phyloP scores from a whole-genome alignment of 2,888 invertebrate genomes.

The Megamerina dolium region DNA sequence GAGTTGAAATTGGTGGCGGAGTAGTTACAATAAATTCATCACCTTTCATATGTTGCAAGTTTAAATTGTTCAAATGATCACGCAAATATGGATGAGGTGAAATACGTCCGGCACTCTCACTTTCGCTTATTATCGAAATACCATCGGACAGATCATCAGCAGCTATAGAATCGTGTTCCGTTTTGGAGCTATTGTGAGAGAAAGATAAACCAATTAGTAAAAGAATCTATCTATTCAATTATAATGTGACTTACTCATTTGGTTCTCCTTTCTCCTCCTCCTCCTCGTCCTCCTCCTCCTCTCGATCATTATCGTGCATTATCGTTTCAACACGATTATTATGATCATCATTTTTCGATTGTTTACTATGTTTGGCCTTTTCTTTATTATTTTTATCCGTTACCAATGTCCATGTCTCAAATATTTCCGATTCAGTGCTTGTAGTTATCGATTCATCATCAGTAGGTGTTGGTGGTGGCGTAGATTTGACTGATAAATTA shows the following conservation, averaged over 20 bases:
- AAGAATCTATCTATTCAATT: neutral
- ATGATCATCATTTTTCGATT: neutral
- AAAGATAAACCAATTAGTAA: neutral
- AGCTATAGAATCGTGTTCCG: constrained; percentile 13
- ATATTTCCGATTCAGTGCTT: constrained; percentile 35
- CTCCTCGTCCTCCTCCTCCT: constrained; percentile 5
- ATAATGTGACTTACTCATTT: constrained; percentile 1
- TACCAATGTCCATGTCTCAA: constrained; percentile 43
- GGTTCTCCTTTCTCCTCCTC: constrained; percentile 1
- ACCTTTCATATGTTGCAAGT: constrained; percentile 18
- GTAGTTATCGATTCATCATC: constrained; percentile 27
- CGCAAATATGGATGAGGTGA: constrained; percentile 38
- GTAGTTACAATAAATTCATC: constrained; percentile 1
- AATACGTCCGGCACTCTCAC: constrained; percentile 41
- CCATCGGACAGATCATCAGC: constrained; percentile 46
- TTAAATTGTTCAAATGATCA: constrained; percentile 31
- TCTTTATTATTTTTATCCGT: constrained; percentile 24
- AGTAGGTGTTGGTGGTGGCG: constrained; percentile 7
- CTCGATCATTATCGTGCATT: constrained; percentile 1
- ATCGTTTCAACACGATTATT: constrained; percentile 18
- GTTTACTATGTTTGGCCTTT: neutral
- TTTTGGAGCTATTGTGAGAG: neutral
- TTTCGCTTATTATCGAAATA: constrained; percentile 47
- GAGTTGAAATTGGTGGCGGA: constrained; percentile 2
- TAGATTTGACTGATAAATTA: constrained; percentile 8